Conservation (phyloP, 2,888 invertebrate genomes). For the Heteropelma amictum region DNA sequence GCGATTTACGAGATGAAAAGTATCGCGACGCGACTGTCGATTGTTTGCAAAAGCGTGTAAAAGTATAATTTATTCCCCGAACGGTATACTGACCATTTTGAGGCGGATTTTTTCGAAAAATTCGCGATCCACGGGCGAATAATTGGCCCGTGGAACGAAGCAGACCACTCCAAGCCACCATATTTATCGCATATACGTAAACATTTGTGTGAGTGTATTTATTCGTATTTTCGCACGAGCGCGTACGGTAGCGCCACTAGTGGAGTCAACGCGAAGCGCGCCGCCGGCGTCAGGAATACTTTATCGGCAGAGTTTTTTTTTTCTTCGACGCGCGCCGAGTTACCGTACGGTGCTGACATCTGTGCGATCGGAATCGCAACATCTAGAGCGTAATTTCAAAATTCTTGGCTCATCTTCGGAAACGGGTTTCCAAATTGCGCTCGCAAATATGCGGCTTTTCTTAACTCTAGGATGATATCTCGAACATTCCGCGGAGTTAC, state of each 20-base stretch:
- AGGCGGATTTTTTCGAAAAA: slow-evolving; percentile 61
- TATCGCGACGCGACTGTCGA: slow-evolving; percentile 31
- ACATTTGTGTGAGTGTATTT: slow-evolving; percentile 24
- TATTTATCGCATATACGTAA: no score
- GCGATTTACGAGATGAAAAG: not conserved
- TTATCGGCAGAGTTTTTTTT: slow-evolving; percentile 17
- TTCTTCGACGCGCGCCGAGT: no score
- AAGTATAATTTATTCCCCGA: not conserved
- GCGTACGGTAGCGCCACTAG: slow-evolving; percentile 4
- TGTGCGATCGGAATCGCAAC: no score
- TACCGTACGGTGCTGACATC: no score
- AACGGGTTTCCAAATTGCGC: no score
- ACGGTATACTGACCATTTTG: slow-evolving; percentile 73
- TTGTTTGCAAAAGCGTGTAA: slow-evolving; percentile 67
- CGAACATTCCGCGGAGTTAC: no score
- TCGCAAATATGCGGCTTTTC: no score
- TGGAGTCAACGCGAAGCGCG: not conserved
- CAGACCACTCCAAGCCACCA: slow-evolving; percentile 85
- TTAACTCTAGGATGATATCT: no score
- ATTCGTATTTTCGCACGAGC: no score
- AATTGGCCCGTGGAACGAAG: slow-evolving; percentile 74
- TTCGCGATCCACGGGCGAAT: slow-evolving; percentile 67
- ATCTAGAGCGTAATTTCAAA: no score
- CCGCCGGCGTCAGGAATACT: not conserved
- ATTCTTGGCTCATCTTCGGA: no score